These are phyloP conservation scores for Sigmodon hispidus DNA, from an alignment of 2,113 vertebrate species.

Conservation along the genomic window DNA sequence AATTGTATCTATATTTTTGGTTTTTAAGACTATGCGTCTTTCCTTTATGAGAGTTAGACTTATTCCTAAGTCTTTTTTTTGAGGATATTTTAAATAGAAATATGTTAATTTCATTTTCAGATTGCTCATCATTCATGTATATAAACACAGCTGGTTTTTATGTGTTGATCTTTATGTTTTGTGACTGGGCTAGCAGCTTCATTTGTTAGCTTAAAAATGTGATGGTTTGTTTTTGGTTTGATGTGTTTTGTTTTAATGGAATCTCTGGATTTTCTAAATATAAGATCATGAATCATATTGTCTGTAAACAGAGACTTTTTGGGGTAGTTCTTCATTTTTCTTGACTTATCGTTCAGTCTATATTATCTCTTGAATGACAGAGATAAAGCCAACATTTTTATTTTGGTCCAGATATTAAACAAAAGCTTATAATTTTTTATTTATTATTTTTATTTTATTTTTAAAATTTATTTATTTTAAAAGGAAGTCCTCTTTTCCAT, in stretches of 20 bases:
- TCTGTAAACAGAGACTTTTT: background rate
- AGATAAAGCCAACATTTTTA: background rate
- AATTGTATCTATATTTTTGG: conserved; percentile 6
- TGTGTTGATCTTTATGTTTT: background rate
- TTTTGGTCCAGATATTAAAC: background rate
- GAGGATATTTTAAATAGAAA: background rate
- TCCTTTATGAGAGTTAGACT: background rate
- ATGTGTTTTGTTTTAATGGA: background rate
- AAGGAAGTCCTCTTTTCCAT: no score
- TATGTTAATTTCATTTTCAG: background rate
- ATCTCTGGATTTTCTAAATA: conserved; percentile 8
- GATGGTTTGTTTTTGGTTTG: background rate
- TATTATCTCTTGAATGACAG: background rate
- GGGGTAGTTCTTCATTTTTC: background rate
- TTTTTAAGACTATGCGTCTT: background rate
- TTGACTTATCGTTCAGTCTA: background rate
- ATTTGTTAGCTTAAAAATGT: background rate
- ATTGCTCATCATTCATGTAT: background rate
- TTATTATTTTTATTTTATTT: background rate
- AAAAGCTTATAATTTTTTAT: background rate
- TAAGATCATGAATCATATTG: background rate
- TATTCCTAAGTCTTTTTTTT: conserved; percentile 38
- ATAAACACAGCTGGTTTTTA: background rate
- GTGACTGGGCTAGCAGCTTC: background rate
- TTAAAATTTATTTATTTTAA: no score